A percentile compares a stretch with the other conserved stretches of the same genome.
These are phyloP conservation scores for Cyphomyrus discorhynchus DNA, from an alignment of 2,113 vertebrate species.

Conservation along the genomic window DNA sequence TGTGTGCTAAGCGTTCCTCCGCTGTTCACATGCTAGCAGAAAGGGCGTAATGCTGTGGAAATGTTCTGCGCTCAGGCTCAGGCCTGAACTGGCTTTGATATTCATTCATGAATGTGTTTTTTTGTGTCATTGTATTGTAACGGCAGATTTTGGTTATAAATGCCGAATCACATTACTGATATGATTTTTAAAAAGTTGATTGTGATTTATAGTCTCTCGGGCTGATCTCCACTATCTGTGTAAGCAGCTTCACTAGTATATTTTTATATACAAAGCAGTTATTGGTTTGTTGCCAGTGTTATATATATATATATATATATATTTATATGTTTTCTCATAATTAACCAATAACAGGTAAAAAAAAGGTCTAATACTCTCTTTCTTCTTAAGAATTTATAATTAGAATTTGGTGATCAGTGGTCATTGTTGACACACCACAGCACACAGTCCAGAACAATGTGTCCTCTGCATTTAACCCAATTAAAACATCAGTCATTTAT, in stretches of 20 bases:
- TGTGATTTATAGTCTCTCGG: neutral
- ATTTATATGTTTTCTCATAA: neutral
- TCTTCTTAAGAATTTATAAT: neutral
- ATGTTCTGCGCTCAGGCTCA: neutral
- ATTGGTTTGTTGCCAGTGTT: neutral
- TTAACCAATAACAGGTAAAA: neutral
- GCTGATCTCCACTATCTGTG: neutral
- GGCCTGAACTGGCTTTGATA: neutral
- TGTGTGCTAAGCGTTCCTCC: neutral
- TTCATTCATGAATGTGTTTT: neutral
- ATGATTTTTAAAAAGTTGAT: neutral
- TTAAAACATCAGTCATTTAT: neutral
- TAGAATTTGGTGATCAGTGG: no score
- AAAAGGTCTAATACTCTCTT: neutral
- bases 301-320: no score
- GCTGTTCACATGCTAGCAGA: neutral
- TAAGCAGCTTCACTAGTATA: neutral
- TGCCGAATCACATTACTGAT: neutral
- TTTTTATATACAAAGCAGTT: neutral
- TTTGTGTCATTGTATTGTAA: neutral
- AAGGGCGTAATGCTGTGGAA: neutral
- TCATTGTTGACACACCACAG: no score
- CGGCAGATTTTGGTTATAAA: neutral
- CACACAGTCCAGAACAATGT: no score
- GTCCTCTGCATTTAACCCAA: no score